These are phyloP conservation scores for Spongilla lacustris DNA, from an alignment of 37 sponge, comb jelly and placozoan species.

Conservation along the genomic window DNA sequence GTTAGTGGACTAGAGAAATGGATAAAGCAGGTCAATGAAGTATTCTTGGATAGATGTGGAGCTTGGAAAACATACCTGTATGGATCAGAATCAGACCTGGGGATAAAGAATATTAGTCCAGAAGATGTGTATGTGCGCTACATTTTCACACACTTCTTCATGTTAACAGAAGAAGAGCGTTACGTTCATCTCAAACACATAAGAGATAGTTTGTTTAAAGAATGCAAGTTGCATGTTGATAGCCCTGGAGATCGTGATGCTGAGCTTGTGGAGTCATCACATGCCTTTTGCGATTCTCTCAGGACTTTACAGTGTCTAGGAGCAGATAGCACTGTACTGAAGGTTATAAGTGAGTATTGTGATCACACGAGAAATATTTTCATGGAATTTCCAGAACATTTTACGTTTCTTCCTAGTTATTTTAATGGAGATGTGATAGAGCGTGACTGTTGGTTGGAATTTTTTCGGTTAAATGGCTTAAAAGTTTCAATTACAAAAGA, in stretches of 20 bases:
- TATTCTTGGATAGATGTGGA: slow-evolving; percentile 30
- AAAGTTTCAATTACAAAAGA: neutral
- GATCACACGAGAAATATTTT: slow-evolving; percentile 24
- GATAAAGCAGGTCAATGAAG: neutral
- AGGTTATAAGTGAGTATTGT: slow-evolving; percentile 13
- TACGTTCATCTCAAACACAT: slow-evolving; percentile 46
- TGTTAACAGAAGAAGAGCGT: slow-evolving; percentile 31
- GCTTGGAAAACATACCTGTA: slow-evolving; percentile 21
- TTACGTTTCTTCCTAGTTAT: slow-evolving; percentile 12
- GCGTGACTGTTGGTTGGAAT: slow-evolving; percentile 26
- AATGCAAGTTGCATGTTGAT: neutral
- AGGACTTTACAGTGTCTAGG: slow-evolving; percentile 28
- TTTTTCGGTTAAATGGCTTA: slow-evolving; percentile 43
- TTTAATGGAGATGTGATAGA: neutral
- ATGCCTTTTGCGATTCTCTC: slow-evolving; percentile 5
- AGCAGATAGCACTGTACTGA: neutral
- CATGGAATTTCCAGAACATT: slow-evolving; percentile 14
- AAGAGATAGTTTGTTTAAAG: slow-evolving; percentile 16
- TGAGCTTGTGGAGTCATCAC: neutral
- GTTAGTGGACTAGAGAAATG: slow-evolving; percentile 31
- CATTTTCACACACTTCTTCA: slow-evolving; percentile 40
- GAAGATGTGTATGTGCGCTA: slow-evolving; percentile 26
- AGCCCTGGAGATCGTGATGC: neutral
- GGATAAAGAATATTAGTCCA: slow-evolving; percentile 2
- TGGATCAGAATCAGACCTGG: neutral